Base-by-base conservation (phyloP, 2,797 vertebrate species). In the Pseudochirops corinnae region DNA sequence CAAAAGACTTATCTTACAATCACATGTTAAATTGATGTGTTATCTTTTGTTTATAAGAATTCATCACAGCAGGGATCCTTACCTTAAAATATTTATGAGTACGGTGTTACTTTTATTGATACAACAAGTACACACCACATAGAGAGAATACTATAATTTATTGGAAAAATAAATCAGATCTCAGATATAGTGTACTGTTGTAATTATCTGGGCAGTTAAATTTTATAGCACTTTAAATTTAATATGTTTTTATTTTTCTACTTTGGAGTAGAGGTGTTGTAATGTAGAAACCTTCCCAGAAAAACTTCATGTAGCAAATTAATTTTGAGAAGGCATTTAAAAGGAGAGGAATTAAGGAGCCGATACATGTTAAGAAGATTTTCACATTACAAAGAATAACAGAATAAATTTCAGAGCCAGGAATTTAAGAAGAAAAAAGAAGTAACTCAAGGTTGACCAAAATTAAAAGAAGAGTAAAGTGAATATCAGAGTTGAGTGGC, bases 1-100 rank as follows among this genome's bases (percentile, higher is more conserved):
- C 95, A 97, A 94, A 98, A 96, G 92, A 95, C 94, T 98, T 97
- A 53, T 21, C 96, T 96, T 94, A 97, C 74, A 93, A 96, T 96
- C 93, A 97, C 74, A 92, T 97, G 52, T 97, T 98, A 96, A 96
- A 98, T 95, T 93, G 90, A 91, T 97, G 97, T 96, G 93, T 90
- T 94, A 95, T 96, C 39, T 97, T 90, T 97, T 98, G 95, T 97
- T 97, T 98, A 93, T 93, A 95, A 95, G 62, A 95, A 92, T 50
- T 96, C 96, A 96, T 18, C 67, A 95, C 52, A 97, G 90, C 92
- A 74, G 95, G 90, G n/a, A 96, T 90, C 97, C 94, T 97, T 93
- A 97, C 92, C 91, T 94, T 98, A 93, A 95, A 24, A 46, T 96
- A 18, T 91, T 96, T 62, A 62, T 93, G 26, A 56, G 91, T 82